These are phyloP conservation scores for Sapajus apella DNA, from an alignment of 2,113 vertebrate genomes.

Conservation along the genomic window DNA sequence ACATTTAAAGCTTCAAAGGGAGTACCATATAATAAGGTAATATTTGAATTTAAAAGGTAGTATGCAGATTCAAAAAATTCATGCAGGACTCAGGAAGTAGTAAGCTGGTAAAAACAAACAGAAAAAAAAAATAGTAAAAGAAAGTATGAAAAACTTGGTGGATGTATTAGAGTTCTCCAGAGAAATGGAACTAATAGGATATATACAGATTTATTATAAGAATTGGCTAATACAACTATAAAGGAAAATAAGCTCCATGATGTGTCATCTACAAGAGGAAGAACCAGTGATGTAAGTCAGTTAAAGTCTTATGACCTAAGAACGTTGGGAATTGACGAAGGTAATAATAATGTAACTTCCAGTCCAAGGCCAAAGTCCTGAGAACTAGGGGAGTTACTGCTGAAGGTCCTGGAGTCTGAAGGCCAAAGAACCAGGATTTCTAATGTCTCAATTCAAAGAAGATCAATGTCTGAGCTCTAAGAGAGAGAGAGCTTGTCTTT, in stretches of 20 bases:
- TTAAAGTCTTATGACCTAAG: background rate
- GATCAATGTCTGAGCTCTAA: background rate
- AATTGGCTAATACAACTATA: background rate
- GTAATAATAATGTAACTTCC: background rate
- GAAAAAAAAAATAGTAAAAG: background rate
- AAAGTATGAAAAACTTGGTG: background rate
- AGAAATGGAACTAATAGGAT: background rate
- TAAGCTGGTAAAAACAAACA: background rate
- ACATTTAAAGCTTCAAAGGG: background rate
- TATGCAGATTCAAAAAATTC: background rate
- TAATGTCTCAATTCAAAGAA: background rate
- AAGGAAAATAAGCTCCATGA: background rate
- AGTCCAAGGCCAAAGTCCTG: background rate
- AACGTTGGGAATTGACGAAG: background rate
- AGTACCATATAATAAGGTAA: background rate
- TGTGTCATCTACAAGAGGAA: background rate
- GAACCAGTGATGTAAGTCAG: background rate
- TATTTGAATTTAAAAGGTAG: background rate
- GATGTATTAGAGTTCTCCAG: background rate
- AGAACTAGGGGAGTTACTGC: no score
- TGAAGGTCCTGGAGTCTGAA: background rate
- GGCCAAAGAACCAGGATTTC: background rate
- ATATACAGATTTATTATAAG: background rate
- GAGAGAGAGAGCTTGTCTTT: background rate
- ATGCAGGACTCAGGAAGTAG: background rate